These are phyloP conservation scores for Leontopithecus rosalia DNA, from an alignment of 2,797 vertebrate genomes.

Conservation along the genomic window DNA sequence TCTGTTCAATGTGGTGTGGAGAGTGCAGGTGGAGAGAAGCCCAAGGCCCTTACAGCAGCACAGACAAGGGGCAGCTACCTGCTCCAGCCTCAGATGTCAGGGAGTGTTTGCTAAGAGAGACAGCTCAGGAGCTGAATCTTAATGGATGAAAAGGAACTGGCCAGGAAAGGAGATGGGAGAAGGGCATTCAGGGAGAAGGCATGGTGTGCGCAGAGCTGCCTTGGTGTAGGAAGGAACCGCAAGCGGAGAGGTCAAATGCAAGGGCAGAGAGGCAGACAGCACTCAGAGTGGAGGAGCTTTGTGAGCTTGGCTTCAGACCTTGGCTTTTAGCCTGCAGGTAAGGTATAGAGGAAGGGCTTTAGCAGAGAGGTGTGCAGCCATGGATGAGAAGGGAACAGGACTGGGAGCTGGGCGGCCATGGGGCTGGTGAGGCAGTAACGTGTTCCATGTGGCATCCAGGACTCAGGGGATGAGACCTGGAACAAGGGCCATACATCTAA, in stretches of 20 bases:
- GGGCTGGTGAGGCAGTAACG: background rate
- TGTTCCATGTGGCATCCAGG: background rate
- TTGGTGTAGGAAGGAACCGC: background rate
- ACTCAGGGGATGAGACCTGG: background rate
- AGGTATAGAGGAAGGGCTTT: background rate
- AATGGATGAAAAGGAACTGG: background rate
- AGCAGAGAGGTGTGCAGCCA: background rate
- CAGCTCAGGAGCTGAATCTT: background rate
- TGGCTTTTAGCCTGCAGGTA: background rate
- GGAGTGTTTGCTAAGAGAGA: conserved; percentile 33
- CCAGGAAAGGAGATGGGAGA: background rate
- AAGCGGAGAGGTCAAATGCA: background rate
- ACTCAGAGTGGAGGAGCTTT: background rate
- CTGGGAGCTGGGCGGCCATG: background rate
- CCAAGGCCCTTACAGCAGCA: background rate
- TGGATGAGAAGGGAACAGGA: background rate
- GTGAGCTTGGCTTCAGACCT: background rate
- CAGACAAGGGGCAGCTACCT: background rate
- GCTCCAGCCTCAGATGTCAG: background rate
- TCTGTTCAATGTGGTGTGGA: background rate
- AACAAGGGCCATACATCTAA: background rate
- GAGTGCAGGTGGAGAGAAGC: background rate
- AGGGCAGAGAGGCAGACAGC: background rate
- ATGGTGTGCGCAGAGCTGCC: background rate
- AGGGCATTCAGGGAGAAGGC: background rate